Percentiles rank a stretch among this genome's conserved stretches.
These are phyloP conservation scores for Coleophora deauratella DNA, from an alignment of 2,888 invertebrate species.

Conservation along the genomic window DNA sequence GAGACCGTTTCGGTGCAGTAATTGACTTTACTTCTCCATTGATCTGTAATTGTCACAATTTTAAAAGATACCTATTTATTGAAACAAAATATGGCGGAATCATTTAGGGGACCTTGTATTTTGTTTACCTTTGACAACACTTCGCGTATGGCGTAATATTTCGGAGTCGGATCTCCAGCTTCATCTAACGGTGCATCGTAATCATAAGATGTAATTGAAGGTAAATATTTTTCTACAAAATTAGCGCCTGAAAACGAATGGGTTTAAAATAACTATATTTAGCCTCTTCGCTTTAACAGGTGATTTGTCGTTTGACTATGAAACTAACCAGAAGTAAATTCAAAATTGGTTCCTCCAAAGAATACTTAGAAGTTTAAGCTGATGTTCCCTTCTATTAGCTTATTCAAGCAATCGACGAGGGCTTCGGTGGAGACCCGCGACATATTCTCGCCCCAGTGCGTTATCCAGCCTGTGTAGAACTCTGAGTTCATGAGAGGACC, in stretches of 20 bases:
- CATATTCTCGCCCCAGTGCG: conserved; percentile 87
- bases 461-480: conserved; percentile 94
- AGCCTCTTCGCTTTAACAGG: too few species aligned
- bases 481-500: conserved; percentile 94
- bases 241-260: background rate
- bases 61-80: background rate
- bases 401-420: too few species aligned
- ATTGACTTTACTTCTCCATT: background rate
- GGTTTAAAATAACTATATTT: background rate
- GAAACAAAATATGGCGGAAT: background rate
- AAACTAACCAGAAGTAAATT: conserved; percentile 75
- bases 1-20: background rate
- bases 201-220: conserved; percentile 90
- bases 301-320: too few species aligned
- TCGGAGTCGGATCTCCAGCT: conserved; percentile 90
- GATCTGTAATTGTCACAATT: background rate
- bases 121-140: conserved; percentile 73
- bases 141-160: conserved; percentile 82
- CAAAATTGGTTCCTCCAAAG: conserved; percentile 91
- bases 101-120: conserved; percentile 53
- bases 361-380: conserved; percentile 94
- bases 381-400: too few species aligned
- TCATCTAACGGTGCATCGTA: conserved; percentile 94
- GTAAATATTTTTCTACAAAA: conserved; percentile 46
- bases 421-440: too few species aligned